Evolutionary conservation across 2,797 vertebrate species (phyloP).

Genomic region (Coranthus polyacanthus): DNA sequence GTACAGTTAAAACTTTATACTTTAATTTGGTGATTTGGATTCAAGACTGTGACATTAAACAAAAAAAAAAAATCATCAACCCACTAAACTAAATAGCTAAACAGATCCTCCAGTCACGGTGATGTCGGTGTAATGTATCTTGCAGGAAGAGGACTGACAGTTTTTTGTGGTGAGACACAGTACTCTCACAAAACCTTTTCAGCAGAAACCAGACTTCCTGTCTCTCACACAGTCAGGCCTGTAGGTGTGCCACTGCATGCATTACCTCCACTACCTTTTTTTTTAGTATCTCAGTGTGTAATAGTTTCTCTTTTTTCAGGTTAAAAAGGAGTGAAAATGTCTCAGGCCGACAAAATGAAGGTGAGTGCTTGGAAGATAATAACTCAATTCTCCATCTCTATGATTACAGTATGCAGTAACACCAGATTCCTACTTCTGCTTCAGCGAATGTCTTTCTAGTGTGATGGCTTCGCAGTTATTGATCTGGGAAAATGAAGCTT

Average conservation of each 20-base stretch:
- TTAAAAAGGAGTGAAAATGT: conserved; percentile 75
- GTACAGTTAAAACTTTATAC: not conserved
- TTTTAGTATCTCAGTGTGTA: not conserved
- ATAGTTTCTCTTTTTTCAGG: conserved; percentile 55
- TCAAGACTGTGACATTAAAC: too few relatives aligned
- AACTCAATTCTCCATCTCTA: not conserved
- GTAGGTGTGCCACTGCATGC: conserved; percentile 7
- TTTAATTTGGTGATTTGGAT: not conserved
- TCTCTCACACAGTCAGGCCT: conserved; percentile 56
- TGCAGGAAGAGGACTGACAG: conserved; percentile 37
- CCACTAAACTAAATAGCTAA: too few relatives aligned
- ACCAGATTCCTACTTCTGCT: conserved; percentile 20
- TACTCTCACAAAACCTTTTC: conserved; percentile 41
- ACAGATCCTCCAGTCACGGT: not conserved
- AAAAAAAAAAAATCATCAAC: not conserved
- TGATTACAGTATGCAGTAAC: not conserved
- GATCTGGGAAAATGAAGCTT: not conserved
- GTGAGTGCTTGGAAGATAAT: conserved; percentile 62
- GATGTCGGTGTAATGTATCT: conserved; percentile 26
- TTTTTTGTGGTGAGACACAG: conserved; percentile 62
- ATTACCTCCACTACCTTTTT: conserved; percentile 24
- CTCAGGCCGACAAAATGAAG: conserved; percentile 88
- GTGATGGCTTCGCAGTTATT: not conserved
- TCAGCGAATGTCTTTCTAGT: not conserved
- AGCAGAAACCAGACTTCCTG: conserved; percentile 78